Evolutionary conservation across 2,888 invertebrate genomes (phyloP), one percentile per base, ranked within the genome.

Genomic region (Luffia ferchaultella): DNA sequence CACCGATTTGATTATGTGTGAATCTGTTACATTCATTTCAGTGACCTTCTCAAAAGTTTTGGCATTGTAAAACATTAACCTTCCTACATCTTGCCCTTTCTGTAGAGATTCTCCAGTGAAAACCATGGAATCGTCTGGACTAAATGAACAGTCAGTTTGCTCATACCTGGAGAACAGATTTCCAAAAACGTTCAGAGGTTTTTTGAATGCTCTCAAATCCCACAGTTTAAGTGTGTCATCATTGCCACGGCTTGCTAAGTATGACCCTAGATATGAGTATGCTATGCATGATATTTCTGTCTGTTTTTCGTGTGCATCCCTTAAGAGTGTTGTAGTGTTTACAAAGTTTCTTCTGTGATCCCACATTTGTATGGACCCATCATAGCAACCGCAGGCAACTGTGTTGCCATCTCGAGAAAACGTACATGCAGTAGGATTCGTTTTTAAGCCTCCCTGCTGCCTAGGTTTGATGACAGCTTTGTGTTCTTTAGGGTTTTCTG

Each of bases 321-420:
- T 83, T 0, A 94, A 82, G 16, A 93, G 79, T 54, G 90, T 85
- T 0, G 93, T 87, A 0, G 96, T 95, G 62, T 96, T 96, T 0
- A 98, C 97, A 64, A 91, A 96, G 66, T 90, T 91, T 65, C 92
- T 95, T 20, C 97, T 87, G 48, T 95, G 92, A 67, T 99, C 98
- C 98, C 99, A 99, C 80, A 98, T 90, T 73, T 98, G 98, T 50
- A 98, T 88, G 0, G 95, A 96, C 0, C 99, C 99, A 73, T 99
- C 99, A 45, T 88, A 88, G 66, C 98, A 98, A 0, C 93, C 98
- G 52, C 95, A 94, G 0, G 94, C 94, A 2, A 98, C 92, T 0
- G 94, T 88, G 50, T 91, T 90, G 0, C 96, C 96, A 64, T 97
- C 96, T 51, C 92, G 83, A 46, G 91, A 95, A 67, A 91, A 97